These are phyloP conservation scores for Taurulus bubalis DNA, from an alignment of 2,113 vertebrate genomes.

Conservation along the genomic window DNA sequence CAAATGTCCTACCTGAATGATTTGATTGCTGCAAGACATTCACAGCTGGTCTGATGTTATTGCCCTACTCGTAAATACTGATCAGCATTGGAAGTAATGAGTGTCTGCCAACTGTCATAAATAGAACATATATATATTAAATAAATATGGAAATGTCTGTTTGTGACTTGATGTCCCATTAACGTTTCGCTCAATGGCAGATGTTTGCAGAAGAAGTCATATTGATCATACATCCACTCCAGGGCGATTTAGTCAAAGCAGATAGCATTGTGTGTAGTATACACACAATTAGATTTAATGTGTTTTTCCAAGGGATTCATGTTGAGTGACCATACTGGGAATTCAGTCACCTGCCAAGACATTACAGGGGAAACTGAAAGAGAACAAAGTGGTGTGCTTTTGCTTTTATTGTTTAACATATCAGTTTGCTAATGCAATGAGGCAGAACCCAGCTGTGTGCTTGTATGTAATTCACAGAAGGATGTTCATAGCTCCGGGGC, in stretches of 20 bases:
- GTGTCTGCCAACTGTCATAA: slow-evolving; percentile 8
- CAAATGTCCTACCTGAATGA: neutral
- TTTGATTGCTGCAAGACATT: neutral
- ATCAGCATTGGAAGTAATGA: slow-evolving; percentile 16
- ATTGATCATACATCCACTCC: slow-evolving; percentile 14
- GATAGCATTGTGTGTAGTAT: neutral
- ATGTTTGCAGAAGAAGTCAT: slow-evolving; percentile 3
- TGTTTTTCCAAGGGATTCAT: slow-evolving; percentile 1
- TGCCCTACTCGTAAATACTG: slow-evolving; percentile 14
- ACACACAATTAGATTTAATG: neutral
- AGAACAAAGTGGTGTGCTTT: slow-evolving; percentile 1
- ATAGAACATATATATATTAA: neutral
- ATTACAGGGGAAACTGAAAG: neutral
- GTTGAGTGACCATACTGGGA: neutral
- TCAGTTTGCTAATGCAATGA: slow-evolving; percentile 11
- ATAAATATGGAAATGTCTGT: neutral
- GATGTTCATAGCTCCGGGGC: slow-evolving; percentile 21
- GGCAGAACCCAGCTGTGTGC: slow-evolving; percentile 10
- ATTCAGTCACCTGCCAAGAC: neutral
- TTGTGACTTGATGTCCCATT: slow-evolving; percentile 13
- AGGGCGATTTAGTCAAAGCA: slow-evolving; percentile 9
- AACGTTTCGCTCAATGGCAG: slow-evolving; percentile 12
- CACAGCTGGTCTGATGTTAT: slow-evolving; percentile 6
- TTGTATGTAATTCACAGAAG: slow-evolving; percentile 25
- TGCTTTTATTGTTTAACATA: slow-evolving; percentile 12